These are phyloP conservation scores for Metaphire vulgaris DNA, from an alignment of 1,140 invertebrate genomes.

Conservation along the genomic window DNA sequence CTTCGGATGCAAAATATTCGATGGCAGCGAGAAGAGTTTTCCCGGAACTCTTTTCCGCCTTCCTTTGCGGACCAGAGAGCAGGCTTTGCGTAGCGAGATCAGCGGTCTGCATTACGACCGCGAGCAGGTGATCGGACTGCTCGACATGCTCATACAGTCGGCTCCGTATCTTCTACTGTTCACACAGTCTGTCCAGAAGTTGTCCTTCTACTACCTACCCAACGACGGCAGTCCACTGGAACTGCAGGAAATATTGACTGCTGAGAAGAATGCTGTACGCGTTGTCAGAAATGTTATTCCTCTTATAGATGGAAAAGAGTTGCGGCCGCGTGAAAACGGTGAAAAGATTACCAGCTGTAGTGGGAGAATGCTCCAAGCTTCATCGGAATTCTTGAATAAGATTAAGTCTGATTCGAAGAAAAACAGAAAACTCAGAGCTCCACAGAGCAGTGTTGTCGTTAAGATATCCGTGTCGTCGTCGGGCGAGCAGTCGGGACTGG, in stretches of 20 bases:
- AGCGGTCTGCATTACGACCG: constrained; percentile 19
- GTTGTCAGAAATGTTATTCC: neutral
- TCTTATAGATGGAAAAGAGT: neutral
- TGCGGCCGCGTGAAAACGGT: neutral
- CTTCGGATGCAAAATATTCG: constrained; percentile 30
- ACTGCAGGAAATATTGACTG: neutral
- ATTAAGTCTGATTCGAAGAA: neutral
- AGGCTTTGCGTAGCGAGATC: constrained; percentile 23
- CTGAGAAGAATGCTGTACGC: neutral
- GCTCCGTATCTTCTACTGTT: constrained; percentile 4
- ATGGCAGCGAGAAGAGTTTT: constrained; percentile 27
- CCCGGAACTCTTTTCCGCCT: constrained; percentile 37
- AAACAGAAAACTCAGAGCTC: neutral
- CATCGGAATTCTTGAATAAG: neutral
- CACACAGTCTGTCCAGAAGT: constrained; percentile 1
- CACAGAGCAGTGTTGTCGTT: neutral
- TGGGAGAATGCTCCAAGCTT: neutral
- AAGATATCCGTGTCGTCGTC: neutral
- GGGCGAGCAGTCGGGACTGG: neutral
- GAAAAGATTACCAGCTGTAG: neutral
- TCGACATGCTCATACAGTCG: constrained; percentile 16
- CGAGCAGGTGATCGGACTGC: constrained; percentile 32
- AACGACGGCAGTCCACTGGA: neutral
- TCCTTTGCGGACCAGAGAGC: constrained; percentile 29
- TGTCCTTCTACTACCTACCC: neutral